Conservation (phyloP, 2,113 vertebrate species). For the Parus major region DNA sequence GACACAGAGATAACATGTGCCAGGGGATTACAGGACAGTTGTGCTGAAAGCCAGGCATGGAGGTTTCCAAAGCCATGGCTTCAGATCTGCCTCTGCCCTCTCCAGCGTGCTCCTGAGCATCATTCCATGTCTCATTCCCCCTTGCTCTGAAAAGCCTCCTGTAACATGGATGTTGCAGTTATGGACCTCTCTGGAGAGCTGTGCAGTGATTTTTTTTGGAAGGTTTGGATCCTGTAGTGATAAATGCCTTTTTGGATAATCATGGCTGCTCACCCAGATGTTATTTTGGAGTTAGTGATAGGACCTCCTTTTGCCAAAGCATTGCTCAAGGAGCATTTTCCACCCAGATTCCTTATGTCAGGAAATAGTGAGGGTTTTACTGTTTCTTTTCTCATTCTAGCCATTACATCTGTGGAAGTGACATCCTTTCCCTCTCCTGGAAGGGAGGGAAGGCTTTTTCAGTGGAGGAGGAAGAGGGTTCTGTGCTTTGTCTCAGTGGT, state of each 20-base stretch:
- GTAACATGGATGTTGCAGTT: neutral
- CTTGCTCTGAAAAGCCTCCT: neutral
- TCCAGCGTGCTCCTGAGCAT: neutral
- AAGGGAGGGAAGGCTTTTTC: neutral
- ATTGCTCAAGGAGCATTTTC: constrained; percentile 11
- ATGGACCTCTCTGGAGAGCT: neutral
- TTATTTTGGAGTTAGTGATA: neutral
- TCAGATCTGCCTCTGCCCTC: neutral
- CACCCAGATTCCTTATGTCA: neutral
- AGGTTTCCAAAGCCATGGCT: neutral
- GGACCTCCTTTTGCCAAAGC: neutral
- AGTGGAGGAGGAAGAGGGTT: neutral
- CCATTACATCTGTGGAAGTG: neutral
- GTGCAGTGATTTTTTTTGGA: neutral
- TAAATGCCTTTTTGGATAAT: neutral
- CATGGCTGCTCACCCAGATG: neutral
- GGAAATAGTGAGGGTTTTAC: neutral
- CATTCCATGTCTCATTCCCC: neutral
- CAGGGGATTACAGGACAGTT: neutral
- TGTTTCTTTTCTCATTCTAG: neutral
- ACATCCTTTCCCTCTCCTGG: neutral
- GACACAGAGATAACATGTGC: rapidly evolving
- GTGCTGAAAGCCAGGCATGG: neutral
- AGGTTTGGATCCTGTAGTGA: neutral
- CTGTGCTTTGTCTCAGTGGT: neutral